phyloP scores from a whole-genome alignment of 2,113 vertebrate species.

The Epinephelus fuscoguttatus region DNA sequence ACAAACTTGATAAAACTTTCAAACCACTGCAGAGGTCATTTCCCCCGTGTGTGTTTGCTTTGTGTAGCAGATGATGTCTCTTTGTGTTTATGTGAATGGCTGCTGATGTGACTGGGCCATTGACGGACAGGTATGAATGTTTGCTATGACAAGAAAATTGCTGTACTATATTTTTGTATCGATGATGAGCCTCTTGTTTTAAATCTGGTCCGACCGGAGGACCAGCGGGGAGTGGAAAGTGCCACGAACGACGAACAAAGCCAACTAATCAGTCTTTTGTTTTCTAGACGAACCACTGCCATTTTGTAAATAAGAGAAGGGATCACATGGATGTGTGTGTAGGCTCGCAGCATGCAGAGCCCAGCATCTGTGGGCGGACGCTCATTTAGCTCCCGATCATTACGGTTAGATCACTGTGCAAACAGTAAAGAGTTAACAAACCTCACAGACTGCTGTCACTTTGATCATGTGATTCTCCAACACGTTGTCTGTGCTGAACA shows the following conservation, averaged over 20 bases:
- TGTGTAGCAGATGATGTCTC: constrained; percentile 37
- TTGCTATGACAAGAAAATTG: constrained; percentile 76
- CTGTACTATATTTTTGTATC: constrained; percentile 80
- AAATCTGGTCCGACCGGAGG: constrained; percentile 5
- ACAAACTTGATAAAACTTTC: background rate
- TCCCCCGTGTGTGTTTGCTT: constrained; percentile 13
- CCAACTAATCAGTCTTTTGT: constrained; percentile 17
- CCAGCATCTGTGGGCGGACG: background rate
- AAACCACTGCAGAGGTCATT: constrained; percentile 6
- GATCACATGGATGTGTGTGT: background rate
- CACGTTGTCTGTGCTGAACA: constrained; percentile 45
- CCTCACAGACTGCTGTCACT: constrained; percentile 49
- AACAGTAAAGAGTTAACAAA: constrained; percentile 18
- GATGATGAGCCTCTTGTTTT: constrained; percentile 52
- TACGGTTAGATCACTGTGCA: constrained; percentile 12
- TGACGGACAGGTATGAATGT: constrained; percentile 79
- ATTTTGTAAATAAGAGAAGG: constrained; percentile 59
- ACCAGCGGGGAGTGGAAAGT: constrained; percentile 8
- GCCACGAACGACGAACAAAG: constrained; percentile 28
- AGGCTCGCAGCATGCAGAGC: constrained; percentile 3
- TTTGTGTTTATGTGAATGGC: constrained; percentile 48
- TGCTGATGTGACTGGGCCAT: constrained; percentile 61
- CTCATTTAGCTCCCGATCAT: constrained; percentile 17
- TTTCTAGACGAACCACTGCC: constrained; percentile 66
- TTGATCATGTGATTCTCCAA: constrained; percentile 46